phyloP scores from a whole-genome alignment of 2,113 vertebrate species.

The Tretioscincus oriximinensis region DNA sequence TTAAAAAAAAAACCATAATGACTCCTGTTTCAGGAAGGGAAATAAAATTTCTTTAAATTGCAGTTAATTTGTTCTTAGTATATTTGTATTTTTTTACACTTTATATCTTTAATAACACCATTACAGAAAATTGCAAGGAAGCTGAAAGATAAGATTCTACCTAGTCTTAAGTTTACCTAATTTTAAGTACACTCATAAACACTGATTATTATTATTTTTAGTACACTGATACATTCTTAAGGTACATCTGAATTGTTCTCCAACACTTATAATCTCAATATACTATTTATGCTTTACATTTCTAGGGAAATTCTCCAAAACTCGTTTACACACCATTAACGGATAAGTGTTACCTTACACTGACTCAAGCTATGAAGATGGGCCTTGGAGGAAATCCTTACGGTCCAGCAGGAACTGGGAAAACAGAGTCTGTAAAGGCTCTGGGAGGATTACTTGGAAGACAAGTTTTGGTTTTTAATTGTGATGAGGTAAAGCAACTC shows the following conservation, averaged over 20 bases:
- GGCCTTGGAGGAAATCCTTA: slow-evolving; percentile 97
- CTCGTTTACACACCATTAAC: slow-evolving; percentile 96
- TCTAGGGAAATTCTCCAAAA: slow-evolving; percentile 92
- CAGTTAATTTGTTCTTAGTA: neutral
- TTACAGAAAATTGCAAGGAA: neutral
- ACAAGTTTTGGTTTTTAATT: slow-evolving; percentile 98
- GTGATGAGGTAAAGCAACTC: slow-evolving; percentile 87
- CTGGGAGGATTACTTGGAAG: slow-evolving; percentile 92
- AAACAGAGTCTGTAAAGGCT: slow-evolving; percentile 97
- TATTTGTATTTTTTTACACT: neutral
- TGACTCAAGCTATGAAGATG: slow-evolving; percentile 97
- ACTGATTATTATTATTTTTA: slow-evolving; percentile 13
- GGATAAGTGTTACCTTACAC: slow-evolving; percentile 95
- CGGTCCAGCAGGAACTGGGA: slow-evolving; percentile 95
- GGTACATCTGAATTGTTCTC: neutral
- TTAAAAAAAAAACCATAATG: too few species aligned
- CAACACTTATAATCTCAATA: neutral
- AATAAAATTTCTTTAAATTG: neutral
- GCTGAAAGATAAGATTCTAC: slow-evolving; percentile 1
- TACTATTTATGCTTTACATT: slow-evolving; percentile 32
- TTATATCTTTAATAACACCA: neutral
- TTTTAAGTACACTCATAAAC: neutral
- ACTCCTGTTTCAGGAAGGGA: neutral
- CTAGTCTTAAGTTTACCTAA: neutral
- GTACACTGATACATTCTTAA: neutral